phyloP scores from a whole-genome alignment of 2,113 vertebrate genomes.

The Diadophis punctatus region DNA sequence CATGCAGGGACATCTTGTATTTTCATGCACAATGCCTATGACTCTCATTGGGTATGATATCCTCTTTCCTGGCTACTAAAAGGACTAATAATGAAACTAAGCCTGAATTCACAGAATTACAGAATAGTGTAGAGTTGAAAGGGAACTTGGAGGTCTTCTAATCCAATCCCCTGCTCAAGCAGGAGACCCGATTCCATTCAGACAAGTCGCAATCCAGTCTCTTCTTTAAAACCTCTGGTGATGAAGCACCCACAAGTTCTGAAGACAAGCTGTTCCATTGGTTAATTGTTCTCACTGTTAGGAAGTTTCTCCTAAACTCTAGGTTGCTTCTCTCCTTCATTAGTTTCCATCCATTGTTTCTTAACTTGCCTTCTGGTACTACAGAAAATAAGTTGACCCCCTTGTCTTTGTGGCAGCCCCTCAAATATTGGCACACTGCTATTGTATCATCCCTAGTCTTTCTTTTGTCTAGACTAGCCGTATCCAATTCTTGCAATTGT shows the following conservation, averaged over 20 bases:
- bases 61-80: neutral
- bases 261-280: neutral
- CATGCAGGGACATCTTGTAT: neutral
- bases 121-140: neutral
- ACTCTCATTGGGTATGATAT: neutral
- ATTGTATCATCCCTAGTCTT: neutral
- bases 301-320: neutral
- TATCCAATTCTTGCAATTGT: too few species aligned
- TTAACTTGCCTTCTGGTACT: neutral
- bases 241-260: neutral
- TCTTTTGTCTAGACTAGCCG: too few species aligned
- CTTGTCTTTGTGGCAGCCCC: neutral
- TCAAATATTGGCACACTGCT: neutral
- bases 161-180: neutral
- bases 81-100: neutral
- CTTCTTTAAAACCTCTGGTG: neutral
- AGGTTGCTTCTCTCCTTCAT: neutral
- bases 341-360: neutral
- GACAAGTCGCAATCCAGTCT: neutral
- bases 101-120: neutral
- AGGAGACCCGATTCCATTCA: neutral
- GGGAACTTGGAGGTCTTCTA: neutral
- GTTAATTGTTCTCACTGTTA: neutral
- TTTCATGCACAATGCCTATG: neutral
- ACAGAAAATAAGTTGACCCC: neutral